These are phyloP conservation scores for Ispidina picta DNA, from an alignment of 2,797 vertebrate genomes.

Conservation along the genomic window DNA sequence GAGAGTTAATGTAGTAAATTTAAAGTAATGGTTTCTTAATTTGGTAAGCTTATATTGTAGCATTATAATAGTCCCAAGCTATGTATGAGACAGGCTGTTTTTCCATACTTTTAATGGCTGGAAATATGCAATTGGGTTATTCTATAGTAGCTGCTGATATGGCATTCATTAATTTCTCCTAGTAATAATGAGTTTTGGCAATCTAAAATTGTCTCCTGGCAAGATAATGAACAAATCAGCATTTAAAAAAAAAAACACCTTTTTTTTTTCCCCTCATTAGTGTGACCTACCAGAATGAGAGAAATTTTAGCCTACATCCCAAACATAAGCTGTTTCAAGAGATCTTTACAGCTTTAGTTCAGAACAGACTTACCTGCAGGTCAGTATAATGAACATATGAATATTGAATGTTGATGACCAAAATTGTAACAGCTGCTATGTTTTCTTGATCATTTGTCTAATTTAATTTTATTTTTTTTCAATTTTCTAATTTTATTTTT, in stretches of 20 bases:
- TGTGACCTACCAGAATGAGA: constrained; percentile 86
- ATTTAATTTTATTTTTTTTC: background rate
- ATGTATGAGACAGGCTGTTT: background rate
- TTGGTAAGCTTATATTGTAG: background rate
- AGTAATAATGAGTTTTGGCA: background rate
- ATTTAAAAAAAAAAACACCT: background rate
- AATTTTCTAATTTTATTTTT: background rate
- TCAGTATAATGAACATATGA: constrained; percentile 43
- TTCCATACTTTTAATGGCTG: background rate
- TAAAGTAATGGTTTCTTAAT: background rate
- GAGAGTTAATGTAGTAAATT: background rate
- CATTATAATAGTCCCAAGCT: background rate
- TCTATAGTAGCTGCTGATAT: background rate
- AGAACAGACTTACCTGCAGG: constrained; percentile 88
- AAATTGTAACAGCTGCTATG: background rate
- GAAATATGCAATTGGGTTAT: background rate
- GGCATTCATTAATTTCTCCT: background rate
- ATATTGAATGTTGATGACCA: background rate
- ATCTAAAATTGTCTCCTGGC: background rate
- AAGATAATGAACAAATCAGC: background rate
- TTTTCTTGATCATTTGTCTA: background rate
- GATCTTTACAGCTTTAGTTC: constrained; percentile 84
- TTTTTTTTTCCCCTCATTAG: constrained; percentile 65
- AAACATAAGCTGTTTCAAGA: constrained; percentile 83
- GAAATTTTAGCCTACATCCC: constrained; percentile 85